Base-by-base conservation (phyloP, 2,113 vertebrate genomes). In the Hyla sarda region DNA sequence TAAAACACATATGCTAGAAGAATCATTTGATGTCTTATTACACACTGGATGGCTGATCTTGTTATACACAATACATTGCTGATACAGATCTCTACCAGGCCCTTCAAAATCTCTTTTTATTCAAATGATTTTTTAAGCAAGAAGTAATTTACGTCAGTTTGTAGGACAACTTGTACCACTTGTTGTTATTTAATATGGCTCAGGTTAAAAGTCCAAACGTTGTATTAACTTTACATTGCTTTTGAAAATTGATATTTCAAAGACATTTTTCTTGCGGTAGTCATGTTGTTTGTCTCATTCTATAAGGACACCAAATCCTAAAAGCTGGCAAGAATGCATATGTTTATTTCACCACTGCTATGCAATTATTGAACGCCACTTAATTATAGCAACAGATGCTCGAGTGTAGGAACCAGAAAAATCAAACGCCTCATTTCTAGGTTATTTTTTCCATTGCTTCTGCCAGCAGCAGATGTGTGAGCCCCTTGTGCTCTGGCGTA, bases 341-440 rank as follows among this genome's bases (percentile, higher is more conserved):
- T 96, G 95, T 96, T 96, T 95, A 97, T 97, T 99, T 98, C 97
- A 96, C 96, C 95, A 96, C 95, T 96, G 95, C 96, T 96, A 95
- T 94, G 95, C 96, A 97, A 99, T 97, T 97, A 98, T 97, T 96
- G 97, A 98, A 97, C 97, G 96, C 95, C 96, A 98, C 97, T 99
- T 99, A 99, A 99, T 99, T 99, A 99, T 96, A 97, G 96, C 96
- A 97, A 97, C 97, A 98, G 97, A 97, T 96, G 95, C 96, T 96
- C 95, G 95, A 97, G 96, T 96, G 96, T 96, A 97, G 96, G 96
- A 97, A 96, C 96, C 95, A 94, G 94, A 92, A 96, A 96, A 96
- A 96, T 96, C 95, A 96, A 96, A 96, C 90, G 94, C 96, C 96
- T 96, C 95, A 96, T 96, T 99, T 99, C 96, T 97, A 98, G 97